A percentile compares a stretch with the other conserved stretches of the same genome.
These are phyloP conservation scores for Sericinus montela DNA, from an alignment of 2,888 invertebrate genomes.

Conservation along the genomic window DNA sequence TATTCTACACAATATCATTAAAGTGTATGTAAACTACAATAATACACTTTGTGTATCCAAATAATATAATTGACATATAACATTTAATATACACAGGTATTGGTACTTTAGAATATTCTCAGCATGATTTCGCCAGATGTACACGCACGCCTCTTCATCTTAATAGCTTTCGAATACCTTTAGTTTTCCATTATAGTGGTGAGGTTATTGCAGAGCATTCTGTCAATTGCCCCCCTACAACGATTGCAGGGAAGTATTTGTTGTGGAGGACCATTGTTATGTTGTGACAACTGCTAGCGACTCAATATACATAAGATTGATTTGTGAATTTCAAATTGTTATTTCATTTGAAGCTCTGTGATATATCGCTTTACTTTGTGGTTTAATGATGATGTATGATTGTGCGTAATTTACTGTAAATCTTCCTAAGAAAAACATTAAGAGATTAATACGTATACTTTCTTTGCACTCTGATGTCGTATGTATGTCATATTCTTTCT, in stretches of 20 bases:
- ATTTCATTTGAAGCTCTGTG: conserved; percentile 8
- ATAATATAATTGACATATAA: no score
- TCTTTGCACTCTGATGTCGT: no score
- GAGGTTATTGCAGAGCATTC: conserved; percentile 24
- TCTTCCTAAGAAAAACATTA: no score
- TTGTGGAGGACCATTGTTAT: conserved; percentile 30
- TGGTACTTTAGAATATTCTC: conserved; percentile 7
- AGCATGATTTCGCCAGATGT: conserved; percentile 25
- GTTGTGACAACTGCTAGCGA: conserved; percentile 47
- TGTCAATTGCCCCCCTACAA: conserved; percentile 27
- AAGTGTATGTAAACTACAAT: no score
- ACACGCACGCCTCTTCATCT: conserved; percentile 16
- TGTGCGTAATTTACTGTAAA: conserved; percentile 2
- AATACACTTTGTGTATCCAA: no score
- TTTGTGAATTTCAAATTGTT: conserved; percentile 28
- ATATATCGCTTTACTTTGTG: conserved; percentile 4
- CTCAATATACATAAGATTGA: conserved; percentile 49
- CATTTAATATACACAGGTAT: no score
- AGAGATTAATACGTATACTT: no score
- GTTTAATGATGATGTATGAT: conserved; percentile 15
- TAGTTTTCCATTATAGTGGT: conserved; percentile 26
- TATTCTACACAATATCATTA: no score
- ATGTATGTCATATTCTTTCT: no score
- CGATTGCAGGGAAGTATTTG: conserved; percentile 21
- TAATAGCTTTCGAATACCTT: conserved; percentile 24